A percentile compares a stretch with the other conserved stretches of the same genome.
These are phyloP conservation scores for Marasmarcha lunaedactyla DNA, from an alignment of 2,888 invertebrate species.

Conservation along the genomic window DNA sequence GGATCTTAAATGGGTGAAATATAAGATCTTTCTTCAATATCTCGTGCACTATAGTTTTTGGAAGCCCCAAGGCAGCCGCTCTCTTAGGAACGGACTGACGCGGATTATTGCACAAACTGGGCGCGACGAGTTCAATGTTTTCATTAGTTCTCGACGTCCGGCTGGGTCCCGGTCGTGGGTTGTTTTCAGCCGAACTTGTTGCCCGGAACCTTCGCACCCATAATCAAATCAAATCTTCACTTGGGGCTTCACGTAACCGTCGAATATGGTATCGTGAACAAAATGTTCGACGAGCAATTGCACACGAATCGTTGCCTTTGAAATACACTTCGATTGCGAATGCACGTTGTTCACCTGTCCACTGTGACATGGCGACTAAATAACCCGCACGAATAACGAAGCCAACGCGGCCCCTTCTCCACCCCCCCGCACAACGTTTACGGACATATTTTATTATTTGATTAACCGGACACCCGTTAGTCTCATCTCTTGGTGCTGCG, in stretches of 20 bases:
- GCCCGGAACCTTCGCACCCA: constrained; percentile 5
- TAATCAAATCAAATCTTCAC: constrained; percentile 2
- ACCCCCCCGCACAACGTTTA: no score
- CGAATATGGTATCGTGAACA: constrained; percentile 9
- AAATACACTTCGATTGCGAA: neutral
- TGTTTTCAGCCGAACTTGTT: constrained; percentile 9
- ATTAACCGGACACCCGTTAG: no score
- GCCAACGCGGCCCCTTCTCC: no score
- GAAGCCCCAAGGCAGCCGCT: constrained; percentile 10
- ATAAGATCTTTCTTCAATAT: constrained; percentile 13
- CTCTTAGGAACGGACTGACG: constrained; percentile 13
- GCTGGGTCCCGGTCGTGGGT: constrained; percentile 12
- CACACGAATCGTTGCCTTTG: neutral
- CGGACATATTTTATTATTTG: no score
- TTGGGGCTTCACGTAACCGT: constrained; percentile 10
- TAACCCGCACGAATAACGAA: no score
- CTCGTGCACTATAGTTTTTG: constrained; percentile 10
- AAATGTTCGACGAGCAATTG: constrained; percentile 7
- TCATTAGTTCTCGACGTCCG: constrained; percentile 10
- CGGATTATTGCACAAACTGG: constrained; percentile 11
- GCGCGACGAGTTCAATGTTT: constrained; percentile 11
- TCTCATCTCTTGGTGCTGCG: no score
- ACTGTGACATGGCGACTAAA: no score
- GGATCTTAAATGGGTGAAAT: constrained; percentile 13
- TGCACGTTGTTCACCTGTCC: no score